Conservation (phyloP, 1,140 invertebrate genomes). For the Camponotus floridanus region DNA sequence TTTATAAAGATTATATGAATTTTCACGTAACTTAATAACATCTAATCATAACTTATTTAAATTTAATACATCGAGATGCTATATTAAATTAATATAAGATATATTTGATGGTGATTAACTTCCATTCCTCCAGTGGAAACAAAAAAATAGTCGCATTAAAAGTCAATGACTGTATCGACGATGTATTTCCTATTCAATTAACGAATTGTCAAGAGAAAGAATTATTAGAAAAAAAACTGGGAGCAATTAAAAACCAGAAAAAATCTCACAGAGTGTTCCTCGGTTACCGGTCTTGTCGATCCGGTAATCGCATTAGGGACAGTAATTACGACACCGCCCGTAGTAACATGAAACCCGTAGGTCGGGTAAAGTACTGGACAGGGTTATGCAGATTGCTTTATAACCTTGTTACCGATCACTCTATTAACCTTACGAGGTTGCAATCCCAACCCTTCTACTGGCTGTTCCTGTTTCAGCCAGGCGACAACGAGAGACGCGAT, state of each 20-base stretch:
- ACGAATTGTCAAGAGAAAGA: not conserved
- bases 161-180: not conserved
- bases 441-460: constrained; percentile 50
- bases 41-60: not conserved
- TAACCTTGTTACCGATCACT: constrained; percentile 86
- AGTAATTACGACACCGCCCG: constrained; percentile 82
- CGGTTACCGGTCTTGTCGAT: constrained; percentile 82
- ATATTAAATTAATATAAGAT: not conserved
- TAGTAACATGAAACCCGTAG: constrained; percentile 64
- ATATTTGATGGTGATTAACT: not conserved
- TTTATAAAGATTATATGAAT: not conserved
- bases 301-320: constrained; percentile 83
- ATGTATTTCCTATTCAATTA: not conserved
- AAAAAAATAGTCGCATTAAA: not conserved
- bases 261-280: constrained; percentile 69
- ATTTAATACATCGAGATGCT: not conserved
- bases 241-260: not conserved
- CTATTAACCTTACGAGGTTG: constrained; percentile 82
- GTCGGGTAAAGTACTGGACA: constrained; percentile 80
- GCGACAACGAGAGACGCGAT: constrained; percentile 23
- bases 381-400: constrained; percentile 86
- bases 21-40: not conserved
- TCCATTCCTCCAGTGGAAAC: not conserved
- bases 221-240: not conserved
- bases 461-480: constrained; percentile 12